Conservation (phyloP, 2,797 vertebrate species). For the Falco naumanni region DNA sequence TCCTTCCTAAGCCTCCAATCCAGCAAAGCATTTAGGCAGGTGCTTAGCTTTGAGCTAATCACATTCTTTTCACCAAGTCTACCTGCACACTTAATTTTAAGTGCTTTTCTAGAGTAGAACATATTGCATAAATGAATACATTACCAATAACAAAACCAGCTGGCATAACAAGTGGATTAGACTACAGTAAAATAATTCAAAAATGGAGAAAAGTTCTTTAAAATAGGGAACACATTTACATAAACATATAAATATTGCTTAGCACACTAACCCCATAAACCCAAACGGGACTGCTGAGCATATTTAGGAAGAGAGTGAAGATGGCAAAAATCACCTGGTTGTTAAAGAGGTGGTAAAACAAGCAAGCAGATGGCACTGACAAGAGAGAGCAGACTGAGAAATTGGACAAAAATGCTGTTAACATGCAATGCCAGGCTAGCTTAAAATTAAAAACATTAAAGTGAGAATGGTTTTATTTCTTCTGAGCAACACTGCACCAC, state of each 20-base stretch:
- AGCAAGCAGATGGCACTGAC: conserved; percentile 31
- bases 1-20: conserved; percentile 3
- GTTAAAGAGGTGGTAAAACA: conserved; percentile 8
- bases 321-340: conserved; percentile 26
- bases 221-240: background rate
- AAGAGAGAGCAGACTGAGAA: conserved; percentile 4
- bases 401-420: background rate
- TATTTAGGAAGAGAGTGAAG: background rate
- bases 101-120: conserved; percentile 1
- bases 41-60: conserved; percentile 43
- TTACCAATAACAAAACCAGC: conserved; percentile 30
- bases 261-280: conserved; percentile 20
- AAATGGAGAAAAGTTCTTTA: background rate
- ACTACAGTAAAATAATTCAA: background rate
- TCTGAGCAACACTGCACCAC: background rate
- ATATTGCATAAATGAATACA: conserved; percentile 28
- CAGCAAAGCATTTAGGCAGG: conserved; percentile 26
- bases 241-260: background rate
- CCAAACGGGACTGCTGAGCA: background rate
- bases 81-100: conserved; percentile 32
- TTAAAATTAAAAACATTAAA: background rate
- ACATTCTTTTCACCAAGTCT: background rate
- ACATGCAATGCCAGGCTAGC: background rate
- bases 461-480: conserved; percentile 26
- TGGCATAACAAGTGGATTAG: conserved; percentile 2